These are phyloP conservation scores for Drosophila asahinai DNA, from an alignment of 1,140 invertebrate species.

Conservation along the genomic window DNA sequence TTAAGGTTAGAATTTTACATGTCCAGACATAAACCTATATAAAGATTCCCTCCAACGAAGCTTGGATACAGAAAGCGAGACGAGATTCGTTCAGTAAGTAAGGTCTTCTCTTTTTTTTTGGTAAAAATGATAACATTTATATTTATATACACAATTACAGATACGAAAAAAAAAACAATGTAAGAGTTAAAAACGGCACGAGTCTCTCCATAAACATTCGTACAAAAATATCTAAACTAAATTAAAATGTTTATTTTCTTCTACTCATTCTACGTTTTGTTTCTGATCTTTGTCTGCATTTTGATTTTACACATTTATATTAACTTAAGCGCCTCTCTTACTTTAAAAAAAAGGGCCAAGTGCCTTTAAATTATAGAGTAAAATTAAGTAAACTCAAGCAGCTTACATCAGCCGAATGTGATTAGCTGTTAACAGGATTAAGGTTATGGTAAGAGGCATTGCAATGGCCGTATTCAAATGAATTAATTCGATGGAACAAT, in stretches of 20 bases:
- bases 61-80: conserved; percentile 7
- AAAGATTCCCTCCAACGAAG: conserved; percentile 11
- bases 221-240: conserved; percentile 38
- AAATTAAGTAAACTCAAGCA: neutral
- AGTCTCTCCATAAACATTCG: conserved; percentile 21
- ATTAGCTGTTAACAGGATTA: conserved; percentile 7
- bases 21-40: conserved; percentile 21
- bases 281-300: conserved; percentile 13
- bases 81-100: conserved; percentile 30
- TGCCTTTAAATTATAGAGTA: neutral
- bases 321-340: neutral
- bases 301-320: conserved; percentile 9
- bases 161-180: conserved; percentile 8
- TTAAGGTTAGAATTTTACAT: conserved; percentile 12
- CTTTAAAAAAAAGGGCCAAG: too few species aligned
- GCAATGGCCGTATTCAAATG: too few species aligned
- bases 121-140: conserved; percentile 19
- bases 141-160: conserved; percentile 42
- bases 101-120: neutral
- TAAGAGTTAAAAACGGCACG: conserved; percentile 1
- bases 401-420: neutral
- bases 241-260: conserved; percentile 13
- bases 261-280: conserved; percentile 1
- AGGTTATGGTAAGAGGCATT: conserved; percentile 2
- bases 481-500: conserved; percentile 10